Conservation (phyloP, 1,140 invertebrate genomes). For the Drosophila varians region DNA sequence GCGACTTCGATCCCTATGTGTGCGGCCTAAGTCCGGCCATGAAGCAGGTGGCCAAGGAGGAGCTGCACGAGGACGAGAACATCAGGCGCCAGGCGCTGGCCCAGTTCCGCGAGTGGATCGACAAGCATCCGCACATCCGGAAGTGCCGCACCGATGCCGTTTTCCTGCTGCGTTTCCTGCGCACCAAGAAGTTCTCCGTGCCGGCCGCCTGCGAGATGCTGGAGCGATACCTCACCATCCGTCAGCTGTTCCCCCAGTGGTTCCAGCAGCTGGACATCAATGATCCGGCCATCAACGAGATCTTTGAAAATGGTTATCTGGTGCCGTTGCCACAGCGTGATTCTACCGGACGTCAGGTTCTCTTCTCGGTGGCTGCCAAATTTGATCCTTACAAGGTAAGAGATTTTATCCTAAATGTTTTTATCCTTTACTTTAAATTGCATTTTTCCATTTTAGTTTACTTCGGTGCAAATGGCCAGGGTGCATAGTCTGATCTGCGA, state of each 20-base stretch:
- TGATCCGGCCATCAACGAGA: slow-evolving; percentile 89
- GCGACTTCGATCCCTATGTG: slow-evolving; percentile 73
- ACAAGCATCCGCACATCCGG: slow-evolving; percentile 90
- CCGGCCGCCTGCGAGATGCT: slow-evolving; percentile 93
- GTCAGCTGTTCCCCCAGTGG: slow-evolving; percentile 92
- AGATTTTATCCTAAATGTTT: slow-evolving; percentile 62
- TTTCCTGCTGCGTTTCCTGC: slow-evolving; percentile 92
- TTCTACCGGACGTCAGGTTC: slow-evolving; percentile 88
- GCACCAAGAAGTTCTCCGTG: slow-evolving; percentile 94
- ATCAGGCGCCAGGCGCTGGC: slow-evolving; percentile 88
- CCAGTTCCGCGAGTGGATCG: slow-evolving; percentile 90
- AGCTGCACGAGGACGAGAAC: slow-evolving; percentile 89
- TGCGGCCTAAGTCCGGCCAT: slow-evolving; percentile 64
- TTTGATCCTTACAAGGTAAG: slow-evolving; percentile 88
- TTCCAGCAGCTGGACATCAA: slow-evolving; percentile 90
- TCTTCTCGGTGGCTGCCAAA: slow-evolving; percentile 89
- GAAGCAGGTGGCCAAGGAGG: slow-evolving; percentile 86
- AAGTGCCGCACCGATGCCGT: slow-evolving; percentile 90
- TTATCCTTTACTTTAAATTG: background rate
- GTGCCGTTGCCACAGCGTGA: slow-evolving; percentile 91
- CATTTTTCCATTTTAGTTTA: slow-evolving; percentile 77
- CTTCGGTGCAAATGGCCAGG: slow-evolving; percentile 90
- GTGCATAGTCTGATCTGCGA: slow-evolving; percentile 91
- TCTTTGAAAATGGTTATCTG: slow-evolving; percentile 92
- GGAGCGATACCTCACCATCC: slow-evolving; percentile 92